phyloP scores from a whole-genome alignment of 1,140 invertebrate genomes.

The Drosophila ironensis region DNA sequence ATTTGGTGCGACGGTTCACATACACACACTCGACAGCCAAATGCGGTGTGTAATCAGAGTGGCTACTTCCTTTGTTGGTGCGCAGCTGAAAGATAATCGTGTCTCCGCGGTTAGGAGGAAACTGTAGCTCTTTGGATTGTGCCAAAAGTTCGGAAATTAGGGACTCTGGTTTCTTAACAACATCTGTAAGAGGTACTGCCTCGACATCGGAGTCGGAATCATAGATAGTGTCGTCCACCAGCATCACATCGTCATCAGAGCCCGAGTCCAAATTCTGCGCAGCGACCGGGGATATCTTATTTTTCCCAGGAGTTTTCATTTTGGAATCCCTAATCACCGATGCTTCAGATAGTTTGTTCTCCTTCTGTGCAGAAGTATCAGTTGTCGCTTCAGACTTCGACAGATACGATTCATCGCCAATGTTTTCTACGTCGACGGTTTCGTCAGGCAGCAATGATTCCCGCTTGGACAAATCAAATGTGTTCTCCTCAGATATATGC shows the following conservation, averaged over 20 bases:
- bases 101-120: slow-evolving; percentile 40
- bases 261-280: slow-evolving; percentile 24
- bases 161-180: neutral
- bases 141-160: slow-evolving; percentile 28
- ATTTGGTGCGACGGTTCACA: slow-evolving; percentile 53
- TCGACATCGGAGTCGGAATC: slow-evolving; percentile 41
- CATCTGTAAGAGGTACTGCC: neutral
- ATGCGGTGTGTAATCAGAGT: slow-evolving; percentile 3
- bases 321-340: neutral
- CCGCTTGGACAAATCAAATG: no score
- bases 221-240: slow-evolving; percentile 51
- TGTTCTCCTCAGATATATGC: no score
- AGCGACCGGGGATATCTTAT: neutral
- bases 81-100: slow-evolving; percentile 51
- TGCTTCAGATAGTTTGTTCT: no score
- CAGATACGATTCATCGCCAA: no score
- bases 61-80: neutral
- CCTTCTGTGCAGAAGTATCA: no score
- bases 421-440: no score
- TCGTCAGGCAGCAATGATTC: no score
- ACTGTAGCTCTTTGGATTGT: slow-evolving; percentile 6
- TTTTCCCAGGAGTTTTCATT: neutral
- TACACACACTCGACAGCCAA: slow-evolving; percentile 47
- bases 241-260: slow-evolving; percentile 61
- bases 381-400: no score